phyloP scores from a whole-genome alignment of 1,140 invertebrate species.

The Probaryconus sp. region DNA sequence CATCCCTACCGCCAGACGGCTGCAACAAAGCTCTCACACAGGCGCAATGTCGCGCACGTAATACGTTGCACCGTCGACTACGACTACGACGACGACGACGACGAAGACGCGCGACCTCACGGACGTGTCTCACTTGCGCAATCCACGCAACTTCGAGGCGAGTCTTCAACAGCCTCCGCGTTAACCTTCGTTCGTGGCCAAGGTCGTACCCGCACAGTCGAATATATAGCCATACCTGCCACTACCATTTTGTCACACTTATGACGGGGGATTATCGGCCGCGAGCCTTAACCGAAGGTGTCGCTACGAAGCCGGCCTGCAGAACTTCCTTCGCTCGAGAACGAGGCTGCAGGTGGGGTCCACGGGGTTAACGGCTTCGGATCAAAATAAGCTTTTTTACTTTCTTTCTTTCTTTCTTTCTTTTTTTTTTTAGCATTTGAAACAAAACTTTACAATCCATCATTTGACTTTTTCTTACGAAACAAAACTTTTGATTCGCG shows the following conservation, averaged over 20 bases:
- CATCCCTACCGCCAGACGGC: slow-evolving; percentile 24
- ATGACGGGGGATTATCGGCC: slow-evolving; percentile 13
- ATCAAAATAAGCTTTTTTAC: too few species aligned
- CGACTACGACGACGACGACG: slow-evolving; percentile 22
- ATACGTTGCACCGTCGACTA: slow-evolving; percentile 48
- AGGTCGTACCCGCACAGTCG: slow-evolving; percentile 58
- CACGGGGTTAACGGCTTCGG: too few species aligned
- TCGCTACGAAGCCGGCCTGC: too few species aligned
- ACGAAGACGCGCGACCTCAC: slow-evolving; percentile 41
- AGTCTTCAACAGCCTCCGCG: slow-evolving; percentile 52
- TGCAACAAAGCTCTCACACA: slow-evolving; percentile 52
- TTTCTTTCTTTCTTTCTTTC: too few species aligned
- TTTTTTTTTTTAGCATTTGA: too few species aligned
- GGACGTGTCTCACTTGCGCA: slow-evolving; percentile 61
- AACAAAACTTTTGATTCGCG: too few species aligned
- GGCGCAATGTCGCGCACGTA: slow-evolving; percentile 32
- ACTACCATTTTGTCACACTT: slow-evolving; percentile 51
- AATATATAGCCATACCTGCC: slow-evolving; percentile 52
- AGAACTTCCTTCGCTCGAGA: too few species aligned
- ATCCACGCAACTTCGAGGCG: slow-evolving; percentile 42
- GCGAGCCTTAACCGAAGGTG: too few species aligned
- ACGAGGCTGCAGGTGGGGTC: too few species aligned
- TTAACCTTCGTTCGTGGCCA: slow-evolving; percentile 63
- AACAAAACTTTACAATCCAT: too few species aligned
- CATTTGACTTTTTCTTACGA: too few species aligned